phyloP scores from a whole-genome alignment of 2,888 invertebrate species.

The Xestia xanthographa region DNA sequence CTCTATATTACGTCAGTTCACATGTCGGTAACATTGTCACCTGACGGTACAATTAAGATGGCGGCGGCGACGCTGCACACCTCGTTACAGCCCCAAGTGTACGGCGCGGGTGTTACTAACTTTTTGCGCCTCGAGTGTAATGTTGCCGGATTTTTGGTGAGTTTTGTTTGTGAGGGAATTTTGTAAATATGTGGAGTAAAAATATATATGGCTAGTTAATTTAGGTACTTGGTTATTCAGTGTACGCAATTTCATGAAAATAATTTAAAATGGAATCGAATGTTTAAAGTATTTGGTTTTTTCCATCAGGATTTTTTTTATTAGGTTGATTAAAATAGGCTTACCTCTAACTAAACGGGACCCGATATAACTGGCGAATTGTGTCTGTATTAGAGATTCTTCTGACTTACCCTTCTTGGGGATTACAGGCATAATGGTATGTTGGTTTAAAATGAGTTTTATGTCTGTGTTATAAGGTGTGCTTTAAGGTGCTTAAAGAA shows the following conservation, averaged over 20 bases:
- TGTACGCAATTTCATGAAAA: not conserved
- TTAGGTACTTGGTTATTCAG: not conserved
- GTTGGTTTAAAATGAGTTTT: not conserved
- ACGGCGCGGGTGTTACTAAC: constrained; percentile 10
- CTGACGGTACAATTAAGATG: constrained; percentile 49
- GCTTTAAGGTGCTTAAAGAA: too few relatives aligned
- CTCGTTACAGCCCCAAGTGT: constrained; percentile 54
- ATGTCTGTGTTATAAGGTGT: too few relatives aligned
- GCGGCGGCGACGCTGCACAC: constrained; percentile 38
- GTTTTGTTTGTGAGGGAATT: constrained; percentile 2
- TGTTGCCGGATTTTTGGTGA: constrained; percentile 12
- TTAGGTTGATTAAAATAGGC: not conserved
- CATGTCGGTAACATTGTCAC: constrained; percentile 39
- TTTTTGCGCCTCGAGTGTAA: constrained; percentile 43
- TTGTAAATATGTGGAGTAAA: not conserved
- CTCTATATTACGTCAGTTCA: constrained; percentile 17
- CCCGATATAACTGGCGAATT: too few relatives aligned
- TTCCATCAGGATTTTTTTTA: too few relatives aligned
- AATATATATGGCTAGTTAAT: not conserved
- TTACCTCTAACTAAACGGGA: too few relatives aligned
- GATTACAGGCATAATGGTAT: not conserved
- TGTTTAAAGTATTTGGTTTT: not conserved
- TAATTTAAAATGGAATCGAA: not conserved
- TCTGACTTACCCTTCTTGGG: too few relatives aligned
- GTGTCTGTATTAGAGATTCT: too few relatives aligned